These are phyloP conservation scores for Rutilus rutilus DNA, from an alignment of 2,113 vertebrate species.

Conservation along the genomic window DNA sequence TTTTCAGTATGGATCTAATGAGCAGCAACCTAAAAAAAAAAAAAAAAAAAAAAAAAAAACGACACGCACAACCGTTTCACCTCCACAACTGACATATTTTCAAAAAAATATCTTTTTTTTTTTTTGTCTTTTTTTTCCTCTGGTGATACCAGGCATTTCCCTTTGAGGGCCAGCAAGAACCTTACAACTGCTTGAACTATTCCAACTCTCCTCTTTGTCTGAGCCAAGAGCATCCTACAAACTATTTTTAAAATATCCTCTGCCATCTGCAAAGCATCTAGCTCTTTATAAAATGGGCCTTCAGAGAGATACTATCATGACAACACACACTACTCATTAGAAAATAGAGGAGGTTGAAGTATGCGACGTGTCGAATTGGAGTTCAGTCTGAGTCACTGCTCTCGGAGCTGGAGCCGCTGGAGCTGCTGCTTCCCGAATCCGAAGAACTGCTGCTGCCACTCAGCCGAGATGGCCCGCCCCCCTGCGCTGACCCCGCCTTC, in stretches of 20 bases:
- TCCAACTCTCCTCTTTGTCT: conserved; percentile 41
- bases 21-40: conserved; percentile 38
- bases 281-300: conserved; percentile 54
- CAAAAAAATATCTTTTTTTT: conserved; percentile 44
- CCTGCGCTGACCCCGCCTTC: conserved; percentile 76
- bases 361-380: conserved; percentile 29
- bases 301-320: conserved; percentile 55
- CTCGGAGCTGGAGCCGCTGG: conserved; percentile 90
- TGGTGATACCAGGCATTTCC: conserved; percentile 57
- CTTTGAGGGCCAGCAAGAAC: conserved; percentile 57
- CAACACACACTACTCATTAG: conserved; percentile 58
- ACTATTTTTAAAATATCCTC: conserved; percentile 59
- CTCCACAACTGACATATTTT: conserved; percentile 49
- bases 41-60: conserved; percentile 10
- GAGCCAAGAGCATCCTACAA: conserved; percentile 51
- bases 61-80: conserved; percentile 47
- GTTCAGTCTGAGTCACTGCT: conserved; percentile 91
- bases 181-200: conserved; percentile 39
- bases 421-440: conserved; percentile 90
- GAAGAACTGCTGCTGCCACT: conserved; percentile 91
- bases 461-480: conserved; percentile 88
- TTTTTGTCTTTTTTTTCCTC: conserved; percentile 17
- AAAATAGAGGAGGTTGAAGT: conserved; percentile 52
- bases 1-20: conserved; percentile 26
- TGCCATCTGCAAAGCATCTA: conserved; percentile 51